A percentile compares a stretch with the other conserved stretches of the same genome.
These are phyloP conservation scores for Zaprionus bogoriensis DNA, from an alignment of 2,888 invertebrate genomes.

Conservation along the genomic window DNA sequence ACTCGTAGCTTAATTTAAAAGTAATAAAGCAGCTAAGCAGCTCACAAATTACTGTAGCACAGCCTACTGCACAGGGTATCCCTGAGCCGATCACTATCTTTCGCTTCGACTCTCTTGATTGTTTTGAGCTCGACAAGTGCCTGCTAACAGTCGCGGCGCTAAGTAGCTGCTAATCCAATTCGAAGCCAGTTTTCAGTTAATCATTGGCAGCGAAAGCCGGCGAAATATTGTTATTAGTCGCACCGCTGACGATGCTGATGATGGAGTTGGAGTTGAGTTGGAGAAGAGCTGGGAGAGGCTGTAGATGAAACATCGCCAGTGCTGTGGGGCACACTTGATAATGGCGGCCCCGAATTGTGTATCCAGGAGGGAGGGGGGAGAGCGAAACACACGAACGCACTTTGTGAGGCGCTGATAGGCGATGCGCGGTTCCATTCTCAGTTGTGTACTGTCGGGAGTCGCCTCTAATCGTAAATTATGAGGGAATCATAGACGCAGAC, in stretches of 20 bases:
- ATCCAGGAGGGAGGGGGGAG: not conserved
- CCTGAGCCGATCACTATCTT: not conserved
- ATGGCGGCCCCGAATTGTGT: slow-evolving; percentile 17
- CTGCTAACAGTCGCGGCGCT: slow-evolving; percentile 38
- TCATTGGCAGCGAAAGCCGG: slow-evolving; percentile 66
- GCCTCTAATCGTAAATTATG: slow-evolving; percentile 68
- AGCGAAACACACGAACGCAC: slow-evolving; percentile 57
- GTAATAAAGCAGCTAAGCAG: too few species aligned
- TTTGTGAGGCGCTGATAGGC: slow-evolving; percentile 49
- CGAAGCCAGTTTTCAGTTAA: slow-evolving; percentile 59
- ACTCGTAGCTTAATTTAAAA: too few species aligned
- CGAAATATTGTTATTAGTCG: slow-evolving; percentile 68
- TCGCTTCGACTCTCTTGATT: not conserved
- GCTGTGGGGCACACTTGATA: slow-evolving; percentile 38
- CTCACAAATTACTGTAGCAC: too few species aligned
- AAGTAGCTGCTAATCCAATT: slow-evolving; percentile 50
- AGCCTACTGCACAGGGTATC: slow-evolving; percentile 8
- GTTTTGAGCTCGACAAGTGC: slow-evolving; percentile 22
- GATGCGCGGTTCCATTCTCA: slow-evolving; percentile 11
- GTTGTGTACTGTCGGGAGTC: too few species aligned
- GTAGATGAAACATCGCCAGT: not conserved
- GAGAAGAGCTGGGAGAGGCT: not conserved
- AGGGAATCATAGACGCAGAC: slow-evolving; percentile 45
- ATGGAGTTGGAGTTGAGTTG: not conserved
- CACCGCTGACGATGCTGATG: not conserved